Evolutionary conservation across 1,140 invertebrate species (phyloP), one percentile per base, ranked within the genome.

Genomic region (Scaptomyza pallida): DNA sequence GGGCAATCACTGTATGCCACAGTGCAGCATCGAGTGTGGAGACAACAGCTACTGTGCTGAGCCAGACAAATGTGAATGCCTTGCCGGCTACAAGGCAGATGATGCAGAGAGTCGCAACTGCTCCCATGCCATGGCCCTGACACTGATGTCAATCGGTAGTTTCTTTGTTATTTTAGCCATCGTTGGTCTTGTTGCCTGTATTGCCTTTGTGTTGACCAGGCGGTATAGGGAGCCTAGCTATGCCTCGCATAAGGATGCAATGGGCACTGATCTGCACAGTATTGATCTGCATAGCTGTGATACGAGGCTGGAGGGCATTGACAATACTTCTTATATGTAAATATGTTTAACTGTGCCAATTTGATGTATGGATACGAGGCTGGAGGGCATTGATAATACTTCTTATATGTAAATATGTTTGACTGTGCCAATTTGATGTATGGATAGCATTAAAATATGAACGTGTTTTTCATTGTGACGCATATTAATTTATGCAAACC

Each of bases 61-160:
- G 12, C 77, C 79, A 2, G 64, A 70, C 0, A 37, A 56, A 21
- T 83, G 77, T n/a, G 40, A 83, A 15, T 93, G 93, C 62, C 65
- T 69, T 9, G 47, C 59, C 4, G 93, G 93, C 3, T 93, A 86
- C 55, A 45, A 5, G 2, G 2, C 37, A 0, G 5, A 37, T n/a
- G 30, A 65, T 50, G 1, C 2, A 2, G 5, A 44, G 2, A 57
- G 30, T n/a, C 26, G 16, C 23, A 55, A 23, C 59, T 70, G 67
- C 5, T 63, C 50, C 16, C 41, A 30, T 15, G 0, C 5, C 1
- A 8, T 8, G 3, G 10, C 8, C 0, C 2, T 30, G 12, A 17
- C 15, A 2, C 10, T 50, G 3, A 6, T 48, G 3, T 21, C 17
- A 3, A 16, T 55, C 1, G 0, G 48, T 4, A 10, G 41, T 13